A percentile compares a stretch with the other conserved stretches of the same genome.
These are phyloP conservation scores for Pseudochromis fuscus DNA, from an alignment of 2,797 vertebrate species.

Conservation along the genomic window DNA sequence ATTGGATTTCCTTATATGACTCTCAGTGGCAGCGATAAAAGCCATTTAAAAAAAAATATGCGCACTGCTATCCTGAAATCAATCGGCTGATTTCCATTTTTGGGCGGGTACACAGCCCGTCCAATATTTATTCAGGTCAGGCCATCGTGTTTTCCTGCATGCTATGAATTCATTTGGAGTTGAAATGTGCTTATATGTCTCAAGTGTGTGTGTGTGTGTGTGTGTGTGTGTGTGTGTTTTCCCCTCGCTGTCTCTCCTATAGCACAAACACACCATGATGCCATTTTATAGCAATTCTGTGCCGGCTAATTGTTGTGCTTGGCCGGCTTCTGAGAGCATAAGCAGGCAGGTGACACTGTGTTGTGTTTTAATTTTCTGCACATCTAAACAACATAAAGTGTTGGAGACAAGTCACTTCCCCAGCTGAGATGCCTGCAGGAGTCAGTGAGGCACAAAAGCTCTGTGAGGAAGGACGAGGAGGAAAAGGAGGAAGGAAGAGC, in stretches of 20 bases:
- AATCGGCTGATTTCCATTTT: slow-evolving; percentile 76
- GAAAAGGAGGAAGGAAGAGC: slow-evolving; percentile 4
- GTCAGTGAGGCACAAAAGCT: slow-evolving; percentile 65
- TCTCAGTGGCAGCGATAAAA: slow-evolving; percentile 66
- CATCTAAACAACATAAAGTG: slow-evolving; percentile 74
- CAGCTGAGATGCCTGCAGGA: slow-evolving; percentile 53
- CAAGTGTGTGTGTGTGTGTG: no score
- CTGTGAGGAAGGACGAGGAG: slow-evolving; percentile 58
- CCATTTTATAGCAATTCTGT: slow-evolving; percentile 59
- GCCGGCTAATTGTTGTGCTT: slow-evolving; percentile 74
- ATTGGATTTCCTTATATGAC: slow-evolving; percentile 64
- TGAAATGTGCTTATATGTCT: slow-evolving; percentile 62
- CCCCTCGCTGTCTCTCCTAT: slow-evolving; percentile 14
- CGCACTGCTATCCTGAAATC: slow-evolving; percentile 63
- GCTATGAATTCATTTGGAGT: slow-evolving; percentile 68
- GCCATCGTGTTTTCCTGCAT: slow-evolving; percentile 64
- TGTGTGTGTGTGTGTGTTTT: no score
- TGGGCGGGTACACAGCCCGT: slow-evolving; percentile 43
- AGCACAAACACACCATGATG: slow-evolving; percentile 38
- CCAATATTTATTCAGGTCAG: slow-evolving; percentile 74
- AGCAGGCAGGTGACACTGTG: slow-evolving; percentile 68
- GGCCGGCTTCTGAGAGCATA: slow-evolving; percentile 42
- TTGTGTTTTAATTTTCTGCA: slow-evolving; percentile 72
- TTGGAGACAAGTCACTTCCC: slow-evolving; percentile 70
- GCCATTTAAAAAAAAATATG: slow-evolving; percentile 60